These are phyloP conservation scores for Pantherophis alleghaniensis DNA, from an alignment of 2,797 vertebrate species.

Conservation along the genomic window DNA sequence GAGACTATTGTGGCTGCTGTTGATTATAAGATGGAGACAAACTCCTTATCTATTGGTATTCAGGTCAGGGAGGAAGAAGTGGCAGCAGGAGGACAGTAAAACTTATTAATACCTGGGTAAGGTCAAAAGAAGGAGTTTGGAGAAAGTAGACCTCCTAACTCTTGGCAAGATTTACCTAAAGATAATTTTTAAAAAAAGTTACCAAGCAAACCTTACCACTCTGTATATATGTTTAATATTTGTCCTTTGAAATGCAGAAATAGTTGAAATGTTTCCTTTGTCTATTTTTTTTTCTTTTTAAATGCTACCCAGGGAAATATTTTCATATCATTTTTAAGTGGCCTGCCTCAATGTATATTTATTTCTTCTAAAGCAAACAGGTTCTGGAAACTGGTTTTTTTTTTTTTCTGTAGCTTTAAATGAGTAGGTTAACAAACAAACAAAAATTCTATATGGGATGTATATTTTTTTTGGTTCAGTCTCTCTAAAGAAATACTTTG, in stretches of 20 bases:
- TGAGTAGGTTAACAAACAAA: conserved; percentile 78
- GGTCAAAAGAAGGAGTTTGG: conserved; percentile 68
- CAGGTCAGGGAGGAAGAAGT: conserved; percentile 80
- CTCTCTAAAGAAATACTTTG: conserved; percentile 78
- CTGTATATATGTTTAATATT: conserved; percentile 88
- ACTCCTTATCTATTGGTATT: conserved; percentile 73
- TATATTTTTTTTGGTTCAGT: conserved; percentile 78
- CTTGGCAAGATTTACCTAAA: conserved; percentile 69
- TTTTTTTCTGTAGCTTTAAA: conserved; percentile 93
- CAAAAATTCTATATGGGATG: conserved; percentile 85
- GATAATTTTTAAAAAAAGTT: conserved; percentile 63
- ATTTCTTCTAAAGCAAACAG: conserved; percentile 82
- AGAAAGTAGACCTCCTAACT: conserved; percentile 62
- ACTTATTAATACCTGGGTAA: conserved; percentile 77
- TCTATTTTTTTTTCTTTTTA: conserved; percentile 78
- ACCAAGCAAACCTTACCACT: conserved; percentile 81
- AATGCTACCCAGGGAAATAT: conserved; percentile 88
- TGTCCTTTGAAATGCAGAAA: conserved; percentile 85
- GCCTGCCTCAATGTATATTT: conserved; percentile 83
- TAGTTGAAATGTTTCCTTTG: conserved; percentile 82
- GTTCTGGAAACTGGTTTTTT: conserved; percentile 83
- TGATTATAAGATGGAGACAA: conserved; percentile 70
- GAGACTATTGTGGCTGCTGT: conserved; percentile 58
- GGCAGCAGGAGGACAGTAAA: conserved; percentile 71
- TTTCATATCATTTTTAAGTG: conserved; percentile 81